These are phyloP conservation scores for Diarsia mendica DNA, from an alignment of 2,888 invertebrate species.

Conservation along the genomic window DNA sequence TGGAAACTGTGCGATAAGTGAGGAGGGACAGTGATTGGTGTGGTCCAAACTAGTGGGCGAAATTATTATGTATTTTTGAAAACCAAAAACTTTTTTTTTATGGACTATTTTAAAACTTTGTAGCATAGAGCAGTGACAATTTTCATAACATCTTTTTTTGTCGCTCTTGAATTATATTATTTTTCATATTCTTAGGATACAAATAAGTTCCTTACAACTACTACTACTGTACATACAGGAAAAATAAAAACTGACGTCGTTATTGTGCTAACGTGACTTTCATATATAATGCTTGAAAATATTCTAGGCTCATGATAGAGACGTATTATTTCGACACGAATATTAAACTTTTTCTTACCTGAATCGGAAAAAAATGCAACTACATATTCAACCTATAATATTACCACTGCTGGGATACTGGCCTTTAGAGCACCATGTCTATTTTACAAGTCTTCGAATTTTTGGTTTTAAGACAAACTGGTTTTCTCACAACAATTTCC, in stretches of 20 bases:
- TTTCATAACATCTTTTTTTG: neutral
- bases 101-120: neutral
- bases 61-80: no score
- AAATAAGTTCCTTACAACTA: neutral
- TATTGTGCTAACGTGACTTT: neutral
- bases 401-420: no score
- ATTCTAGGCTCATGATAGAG: neutral
- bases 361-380: neutral
- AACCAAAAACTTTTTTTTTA: no score
- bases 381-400: no score
- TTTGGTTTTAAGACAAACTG: no score
- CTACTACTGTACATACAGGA: neutral
- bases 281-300: neutral
- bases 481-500: no score
- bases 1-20: slow-evolving; percentile 43
- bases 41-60: neutral
- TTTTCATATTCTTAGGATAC: neutral
- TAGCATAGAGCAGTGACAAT: neutral
- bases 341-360: no score
- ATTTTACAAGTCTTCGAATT: no score
- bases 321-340: neutral
- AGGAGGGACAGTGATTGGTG: neutral
- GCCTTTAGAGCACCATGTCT: no score
- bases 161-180: no score
- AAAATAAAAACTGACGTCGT: neutral